These are phyloP conservation scores for Monopis laevigella DNA, from an alignment of 2,888 invertebrate genomes.

Conservation along the genomic window DNA sequence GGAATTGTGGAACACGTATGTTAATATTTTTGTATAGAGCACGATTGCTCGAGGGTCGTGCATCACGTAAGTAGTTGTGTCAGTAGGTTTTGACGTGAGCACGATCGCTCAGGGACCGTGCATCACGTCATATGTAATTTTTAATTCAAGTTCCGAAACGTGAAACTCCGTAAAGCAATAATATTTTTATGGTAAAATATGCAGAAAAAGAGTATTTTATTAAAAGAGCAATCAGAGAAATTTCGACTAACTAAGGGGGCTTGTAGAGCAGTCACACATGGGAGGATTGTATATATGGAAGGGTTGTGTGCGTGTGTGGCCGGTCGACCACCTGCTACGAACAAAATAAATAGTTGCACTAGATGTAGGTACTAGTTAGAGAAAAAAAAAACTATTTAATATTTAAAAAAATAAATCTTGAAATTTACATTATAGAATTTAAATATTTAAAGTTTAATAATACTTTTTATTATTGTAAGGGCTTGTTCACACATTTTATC, in stretches of 20 bases:
- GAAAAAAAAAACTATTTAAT: slow-evolving; percentile 52
- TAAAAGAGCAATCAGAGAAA: slow-evolving; percentile 29
- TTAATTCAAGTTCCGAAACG: slow-evolving; percentile 29
- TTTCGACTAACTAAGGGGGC: neutral
- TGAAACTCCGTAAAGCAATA: slow-evolving; percentile 58
- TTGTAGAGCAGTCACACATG: neutral
- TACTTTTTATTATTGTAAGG: slow-evolving; percentile 64
- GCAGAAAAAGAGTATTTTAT: slow-evolving; percentile 48
- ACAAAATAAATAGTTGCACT: neutral
- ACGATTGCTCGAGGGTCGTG: too few relatives aligned
- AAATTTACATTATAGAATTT: slow-evolving; percentile 65
- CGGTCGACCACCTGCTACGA: too few relatives aligned
- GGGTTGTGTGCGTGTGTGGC: too few relatives aligned
- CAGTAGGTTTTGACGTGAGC: too few relatives aligned
- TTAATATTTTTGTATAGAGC: too few relatives aligned
- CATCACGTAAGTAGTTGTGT: too few relatives aligned
- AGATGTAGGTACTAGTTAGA: too few relatives aligned
- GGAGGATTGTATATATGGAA: too few relatives aligned
- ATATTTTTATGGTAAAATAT: slow-evolving; percentile 55
- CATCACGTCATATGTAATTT: slow-evolving; percentile 25
- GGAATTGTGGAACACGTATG: too few relatives aligned
- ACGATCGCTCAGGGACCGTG: slow-evolving; percentile 55
- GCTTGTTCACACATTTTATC: slow-evolving; percentile 68
- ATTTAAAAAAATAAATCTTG: slow-evolving; percentile 50
- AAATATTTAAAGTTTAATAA: slow-evolving; percentile 61